Conservation (phyloP, 2,888 invertebrate species). For the Sphaeridia pumilis region DNA sequence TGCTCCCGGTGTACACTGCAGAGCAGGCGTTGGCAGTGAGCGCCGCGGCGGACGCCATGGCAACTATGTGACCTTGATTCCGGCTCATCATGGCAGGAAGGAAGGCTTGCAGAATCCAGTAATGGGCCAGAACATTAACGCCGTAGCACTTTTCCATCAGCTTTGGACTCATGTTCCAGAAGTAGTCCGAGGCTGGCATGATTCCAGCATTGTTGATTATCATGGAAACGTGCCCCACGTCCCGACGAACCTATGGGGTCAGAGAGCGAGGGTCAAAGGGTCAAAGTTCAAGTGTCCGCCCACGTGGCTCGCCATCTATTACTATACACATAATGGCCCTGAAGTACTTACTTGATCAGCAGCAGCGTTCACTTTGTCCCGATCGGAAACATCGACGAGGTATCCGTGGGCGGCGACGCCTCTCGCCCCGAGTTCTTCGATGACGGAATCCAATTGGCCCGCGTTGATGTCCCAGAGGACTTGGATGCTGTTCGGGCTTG, state of each 20-base stretch:
- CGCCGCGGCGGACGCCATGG: slow-evolving; percentile 14
- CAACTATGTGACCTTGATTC: slow-evolving; percentile 24
- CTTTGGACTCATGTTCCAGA: slow-evolving; percentile 16
- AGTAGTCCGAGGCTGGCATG: slow-evolving; percentile 3
- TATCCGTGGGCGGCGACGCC: slow-evolving; percentile 9
- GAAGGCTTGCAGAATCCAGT: slow-evolving; percentile 26
- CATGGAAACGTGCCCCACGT: slow-evolving; percentile 22
- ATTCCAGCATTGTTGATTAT: slow-evolving; percentile 31
- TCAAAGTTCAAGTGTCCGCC: too few species aligned
- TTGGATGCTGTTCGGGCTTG: slow-evolving; percentile 1
- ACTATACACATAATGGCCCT: too few species aligned
- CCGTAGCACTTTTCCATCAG: slow-evolving; percentile 21
- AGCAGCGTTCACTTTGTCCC: slow-evolving; percentile 3
- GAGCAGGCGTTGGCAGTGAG: background rate
- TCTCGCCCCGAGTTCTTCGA: background rate
- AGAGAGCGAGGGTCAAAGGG: background rate
- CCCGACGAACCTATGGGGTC: slow-evolving; percentile 19
- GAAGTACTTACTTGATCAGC: slow-evolving; percentile 2
- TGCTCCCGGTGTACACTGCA: slow-evolving; percentile 51
- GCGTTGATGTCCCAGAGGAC: slow-evolving; percentile 13
- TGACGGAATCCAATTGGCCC: slow-evolving; percentile 1
- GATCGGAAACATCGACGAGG: slow-evolving; percentile 8
- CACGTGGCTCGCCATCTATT: too few species aligned
- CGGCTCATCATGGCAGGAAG: slow-evolving; percentile 23
- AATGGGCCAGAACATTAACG: slow-evolving; percentile 25